Conservation (phyloP, 2,888 invertebrate species). For the Silvanus unidentatus region DNA sequence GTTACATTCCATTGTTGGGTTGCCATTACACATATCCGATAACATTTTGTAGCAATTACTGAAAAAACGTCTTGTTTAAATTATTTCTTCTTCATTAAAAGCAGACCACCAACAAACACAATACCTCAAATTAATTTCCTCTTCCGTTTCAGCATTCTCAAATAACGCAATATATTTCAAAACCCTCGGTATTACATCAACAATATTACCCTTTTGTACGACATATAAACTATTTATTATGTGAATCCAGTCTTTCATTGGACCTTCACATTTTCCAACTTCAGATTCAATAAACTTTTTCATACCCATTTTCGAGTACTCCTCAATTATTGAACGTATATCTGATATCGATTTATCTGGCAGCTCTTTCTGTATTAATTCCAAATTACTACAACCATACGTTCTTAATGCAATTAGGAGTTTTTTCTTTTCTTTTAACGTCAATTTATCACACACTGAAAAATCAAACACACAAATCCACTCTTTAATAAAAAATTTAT, state of each 20-base stretch:
- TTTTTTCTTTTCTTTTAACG: conserved; percentile 28
- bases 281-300: not conserved
- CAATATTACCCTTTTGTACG: conserved; percentile 11
- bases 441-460: conserved; percentile 27
- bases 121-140: conserved; percentile 3
- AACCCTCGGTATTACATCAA: conserved; percentile 31
- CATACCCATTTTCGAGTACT: conserved; percentile 24
- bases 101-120: too few relatives aligned
- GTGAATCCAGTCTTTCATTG: conserved; percentile 28
- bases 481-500: too few relatives aligned
- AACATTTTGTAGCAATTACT: not conserved
- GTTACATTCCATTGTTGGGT: conserved; percentile 17
- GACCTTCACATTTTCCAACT: conserved; percentile 3
- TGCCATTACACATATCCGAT: conserved; percentile 20
- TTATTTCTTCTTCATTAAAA: not conserved
- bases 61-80: not conserved
- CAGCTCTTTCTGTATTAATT: conserved; percentile 28
- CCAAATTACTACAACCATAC: conserved; percentile 33
- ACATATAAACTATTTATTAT: conserved; percentile 24
- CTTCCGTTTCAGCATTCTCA: conserved; percentile 22
- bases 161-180: conserved; percentile 40
- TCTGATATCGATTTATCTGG: conserved; percentile 31
- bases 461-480: too few relatives aligned
- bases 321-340: conserved; percentile 29
- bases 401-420: conserved; percentile 29